These are phyloP conservation scores for Drosophila tristis DNA, from an alignment of 1,140 invertebrate genomes.

Conservation along the genomic window DNA sequence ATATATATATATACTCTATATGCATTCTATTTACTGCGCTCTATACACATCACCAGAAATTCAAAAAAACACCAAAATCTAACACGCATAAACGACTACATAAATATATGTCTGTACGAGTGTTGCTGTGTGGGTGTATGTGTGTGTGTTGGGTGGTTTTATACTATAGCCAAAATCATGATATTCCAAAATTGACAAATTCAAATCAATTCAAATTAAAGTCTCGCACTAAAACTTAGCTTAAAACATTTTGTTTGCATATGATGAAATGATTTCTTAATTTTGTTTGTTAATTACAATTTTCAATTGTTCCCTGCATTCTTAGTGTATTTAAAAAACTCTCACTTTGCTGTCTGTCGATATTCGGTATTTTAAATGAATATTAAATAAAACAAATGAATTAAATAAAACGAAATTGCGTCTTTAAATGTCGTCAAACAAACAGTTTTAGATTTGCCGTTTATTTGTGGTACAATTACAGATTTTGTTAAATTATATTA, in stretches of 20 bases:
- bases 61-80: constrained; percentile 76
- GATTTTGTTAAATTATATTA: constrained; percentile 60
- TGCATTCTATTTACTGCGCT: constrained; percentile 58
- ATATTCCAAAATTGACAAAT: constrained; percentile 18
- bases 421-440: constrained; percentile 49
- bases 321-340: constrained; percentile 64
- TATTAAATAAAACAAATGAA: constrained; percentile 13
- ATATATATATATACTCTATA: constrained; percentile 51
- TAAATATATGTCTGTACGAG: constrained; percentile 53
- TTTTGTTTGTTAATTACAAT: constrained; percentile 60
- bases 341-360: constrained; percentile 48
- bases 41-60: constrained; percentile 77
- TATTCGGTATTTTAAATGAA: constrained; percentile 29
- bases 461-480: constrained; percentile 77
- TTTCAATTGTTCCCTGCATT: constrained; percentile 82
- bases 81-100: constrained; percentile 77
- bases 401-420: constrained; percentile 46
- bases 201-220: constrained; percentile 2
- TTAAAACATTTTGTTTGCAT: constrained; percentile 45
- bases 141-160: constrained; percentile 6
- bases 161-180: constrained; percentile 6
- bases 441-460: constrained; percentile 61
- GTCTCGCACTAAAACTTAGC: background rate
- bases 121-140: constrained; percentile 29
- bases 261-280: constrained; percentile 22